A percentile compares a stretch with the other conserved stretches of the same genome.
Conservation (phyloP, 2,113 vertebrate genomes). For the Aptenodytes forsteri region DNA sequence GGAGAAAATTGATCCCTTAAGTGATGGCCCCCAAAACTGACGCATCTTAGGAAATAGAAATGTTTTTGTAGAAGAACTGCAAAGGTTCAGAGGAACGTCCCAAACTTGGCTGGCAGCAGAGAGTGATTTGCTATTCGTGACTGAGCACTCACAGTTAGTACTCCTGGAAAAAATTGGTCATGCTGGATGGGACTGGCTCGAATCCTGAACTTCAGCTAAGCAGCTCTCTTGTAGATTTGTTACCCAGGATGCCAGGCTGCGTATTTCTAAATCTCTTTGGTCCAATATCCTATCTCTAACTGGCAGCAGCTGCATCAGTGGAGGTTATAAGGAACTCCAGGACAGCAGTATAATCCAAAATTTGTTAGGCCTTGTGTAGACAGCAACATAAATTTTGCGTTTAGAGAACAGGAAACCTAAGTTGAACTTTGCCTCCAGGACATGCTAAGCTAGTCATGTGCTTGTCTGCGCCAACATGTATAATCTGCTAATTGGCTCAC, state of each 20-base stretch:
- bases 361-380: not conserved
- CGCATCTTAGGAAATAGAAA: not conserved
- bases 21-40: not conserved
- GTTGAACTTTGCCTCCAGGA: slow-evolving; percentile 4
- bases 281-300: not conserved
- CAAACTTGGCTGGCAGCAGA: not conserved
- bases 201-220: not conserved
- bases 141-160: not conserved
- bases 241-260: not conserved
- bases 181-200: not conserved
- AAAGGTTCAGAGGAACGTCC: not conserved
- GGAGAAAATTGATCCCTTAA: not conserved
- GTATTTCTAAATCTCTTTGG: not conserved
- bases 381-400: not conserved
- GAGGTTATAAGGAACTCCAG: not conserved
- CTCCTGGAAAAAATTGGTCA: not conserved
- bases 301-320: not conserved
- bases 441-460: not conserved
- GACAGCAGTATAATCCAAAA: not conserved
- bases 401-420: not conserved
- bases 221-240: not conserved
- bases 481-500: not conserved
- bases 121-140: not conserved
- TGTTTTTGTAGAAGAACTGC: not conserved
- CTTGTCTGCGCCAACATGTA: not conserved